Evolutionary conservation across 2,113 vertebrate species (phyloP).

Genomic region (Pseudorectes ferrugineus): DNA sequence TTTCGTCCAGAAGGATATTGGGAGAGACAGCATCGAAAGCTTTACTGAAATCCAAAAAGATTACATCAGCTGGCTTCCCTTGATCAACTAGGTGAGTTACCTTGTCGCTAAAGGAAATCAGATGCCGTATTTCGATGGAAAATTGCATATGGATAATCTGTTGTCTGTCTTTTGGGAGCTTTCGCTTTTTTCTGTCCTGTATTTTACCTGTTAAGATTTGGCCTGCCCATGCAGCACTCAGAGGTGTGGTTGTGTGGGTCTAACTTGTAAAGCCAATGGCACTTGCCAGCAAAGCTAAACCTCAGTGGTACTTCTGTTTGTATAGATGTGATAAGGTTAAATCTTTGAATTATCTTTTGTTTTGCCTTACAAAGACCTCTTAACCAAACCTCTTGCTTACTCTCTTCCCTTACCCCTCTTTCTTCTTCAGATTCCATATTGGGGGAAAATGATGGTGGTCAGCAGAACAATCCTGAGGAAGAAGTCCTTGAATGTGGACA

Average conservation of each 20-base stretch:
- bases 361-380: not conserved
- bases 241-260: not conserved
- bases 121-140: not conserved
- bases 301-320: not conserved
- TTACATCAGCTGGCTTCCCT: not conserved
- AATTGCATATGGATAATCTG: slow-evolving; percentile 28
- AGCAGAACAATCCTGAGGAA: not conserved
- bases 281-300: not conserved
- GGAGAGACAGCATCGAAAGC: not conserved
- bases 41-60: not conserved
- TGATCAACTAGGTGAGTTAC: not conserved
- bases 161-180: not conserved
- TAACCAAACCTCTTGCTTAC: not conserved
- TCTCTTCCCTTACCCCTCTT: not conserved
- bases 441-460: not conserved
- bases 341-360: not conserved
- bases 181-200: not conserved
- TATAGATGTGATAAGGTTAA: not conserved
- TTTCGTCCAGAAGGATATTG: rapidly evolving
- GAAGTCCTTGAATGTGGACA: not conserved
- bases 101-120: not conserved
- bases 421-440: not conserved
- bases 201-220: not conserved
- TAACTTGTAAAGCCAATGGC: not conserved
- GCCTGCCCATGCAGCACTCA: not conserved